Base-by-base conservation (phyloP, 2,888 invertebrate species). In the Apodemia hepburni region DNA sequence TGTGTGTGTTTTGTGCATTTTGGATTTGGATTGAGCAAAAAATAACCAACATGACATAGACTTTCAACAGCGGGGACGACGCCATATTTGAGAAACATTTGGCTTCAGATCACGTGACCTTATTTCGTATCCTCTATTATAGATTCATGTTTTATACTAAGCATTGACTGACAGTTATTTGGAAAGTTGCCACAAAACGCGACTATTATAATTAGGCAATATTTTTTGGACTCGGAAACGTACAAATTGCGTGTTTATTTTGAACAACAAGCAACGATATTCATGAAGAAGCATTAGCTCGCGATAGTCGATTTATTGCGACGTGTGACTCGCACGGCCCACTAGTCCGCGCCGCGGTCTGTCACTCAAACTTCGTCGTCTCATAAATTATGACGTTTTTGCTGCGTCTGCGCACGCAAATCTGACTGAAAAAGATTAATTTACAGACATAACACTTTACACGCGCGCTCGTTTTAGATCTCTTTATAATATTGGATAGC, bases 381-480 rank as follows among this genome's bases (percentile, higher is more conserved):
- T 78, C 79, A 80, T 83, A 80, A 81, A 84, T 84, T 78, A 82
- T 77, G 74, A 79, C 70, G 81, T 78, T 83, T 84, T 85, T 85
- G 79, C 67, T 77, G 80, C 80, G 80, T 75, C 64, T 66, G 81
- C 81, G 81, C 86, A 86, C 84, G 84, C 84, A 78, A 81, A 82
- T 85, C 77, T 72, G 68, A 58, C 33, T 61, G 54, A 66, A 66
- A 67, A 58, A 69, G 70, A 70, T 27, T 63, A 61, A 49, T 54
- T 22, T 12, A 54, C 58, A 57, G 59, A 51, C 65, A 18, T 47
- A 7, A n/a, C 45, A n/a, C n/a, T n/a, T 45, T n/a, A 45, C 45
- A 38, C 38, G 12, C 38, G 12, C 38, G 38, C 38, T 38, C 4
- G 38, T 38, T 38, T 38, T 12, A 12, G 15, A 12, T 38, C 15